Evolutionary conservation across 2,888 invertebrate genomes (phyloP), one percentile per base, ranked within the genome.

Genomic region (Dione vanillae): DNA sequence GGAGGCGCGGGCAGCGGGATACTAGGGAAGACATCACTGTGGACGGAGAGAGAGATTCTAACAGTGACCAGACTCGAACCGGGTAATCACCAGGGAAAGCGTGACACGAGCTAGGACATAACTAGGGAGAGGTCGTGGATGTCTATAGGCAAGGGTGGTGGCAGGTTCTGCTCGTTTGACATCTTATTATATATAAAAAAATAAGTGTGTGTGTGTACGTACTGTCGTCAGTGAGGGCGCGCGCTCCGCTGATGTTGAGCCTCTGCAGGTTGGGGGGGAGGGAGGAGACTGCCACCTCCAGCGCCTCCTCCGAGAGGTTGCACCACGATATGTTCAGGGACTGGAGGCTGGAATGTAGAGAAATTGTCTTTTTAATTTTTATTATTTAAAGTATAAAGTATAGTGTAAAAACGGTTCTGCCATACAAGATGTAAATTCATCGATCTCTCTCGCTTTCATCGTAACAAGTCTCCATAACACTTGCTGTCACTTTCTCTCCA

Each of bases 321-420:
- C 97, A 97, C 98, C 98, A 98, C 0, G 96, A 96, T 76, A 98
- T 89, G 86, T 98, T 98, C 27, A 97, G 85, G 71, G 97, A 95
- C 72, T 93, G 93, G 61, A 96, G 85, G 68, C 95, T 96, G 85
- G 8, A 92, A 93, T 8, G 14, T 40, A 45, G 12, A 11, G 35
- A 47, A 69, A 62, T 1, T 0, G 12, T 27, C 27, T 27, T 27
- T 27, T 27, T 27, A 27, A 27, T 27, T 27, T 27, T 27, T 27
- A 5, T 27, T 27, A 27, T 27, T 27, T 27, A 27, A 27, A 27
- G 27, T 27, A 27, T 27, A 27, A 27, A 27, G 27, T 27, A n/a
- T n/a, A n/a, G n/a, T n/a, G n/a, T n/a, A n/a, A n/a, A n/a, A n/a
- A n/a, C n/a, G n/a, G n/a, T n/a, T n/a, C n/a, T n/a, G n/a, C n/a